Evolutionary conservation across 37 sponge, comb jelly and placozoan genomes (phyloP).

Genomic region (Tethya wilhelma): DNA sequence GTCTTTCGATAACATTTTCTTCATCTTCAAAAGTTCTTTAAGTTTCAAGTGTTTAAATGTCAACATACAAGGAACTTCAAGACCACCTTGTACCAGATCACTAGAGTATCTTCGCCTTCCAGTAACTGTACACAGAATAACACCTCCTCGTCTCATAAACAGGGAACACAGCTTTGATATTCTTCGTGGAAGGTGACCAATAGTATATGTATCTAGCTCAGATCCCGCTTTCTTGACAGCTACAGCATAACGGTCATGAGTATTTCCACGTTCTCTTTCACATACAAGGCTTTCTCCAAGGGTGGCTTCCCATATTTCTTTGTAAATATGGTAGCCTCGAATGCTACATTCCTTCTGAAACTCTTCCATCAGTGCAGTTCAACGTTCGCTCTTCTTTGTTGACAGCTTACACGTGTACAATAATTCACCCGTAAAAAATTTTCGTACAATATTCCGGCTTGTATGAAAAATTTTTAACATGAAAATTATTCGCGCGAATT

Average conservation of each 20-base stretch:
- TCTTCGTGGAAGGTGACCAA: conserved; percentile 34
- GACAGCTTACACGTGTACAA: too few species aligned
- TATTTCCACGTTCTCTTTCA: background rate
- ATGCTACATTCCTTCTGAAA: background rate
- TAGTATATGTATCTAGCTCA: background rate
- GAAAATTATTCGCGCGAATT: too few species aligned
- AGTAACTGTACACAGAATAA: conserved; percentile 13
- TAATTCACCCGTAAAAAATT: too few species aligned
- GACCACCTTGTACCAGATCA: too few species aligned
- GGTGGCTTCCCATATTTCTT: conserved; percentile 21
- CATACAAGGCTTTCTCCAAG: conserved; percentile 9
- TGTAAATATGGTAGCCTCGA: conserved; percentile 6
- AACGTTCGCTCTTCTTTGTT: too few species aligned
- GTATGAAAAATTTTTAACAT: too few species aligned
- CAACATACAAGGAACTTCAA: conserved; percentile 14
- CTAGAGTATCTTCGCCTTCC: conserved; percentile 25
- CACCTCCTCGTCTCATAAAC: conserved; percentile 44
- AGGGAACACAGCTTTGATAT: conserved; percentile 24
- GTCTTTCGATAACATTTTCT: background rate
- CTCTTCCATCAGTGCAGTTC: too few species aligned
- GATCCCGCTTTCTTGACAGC: conserved; percentile 35
- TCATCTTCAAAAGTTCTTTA: background rate
- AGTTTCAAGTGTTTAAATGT: background rate
- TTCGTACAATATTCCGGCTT: too few species aligned
- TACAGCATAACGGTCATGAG: conserved; percentile 37